Percentiles rank a stretch among this genome's conserved stretches.
phyloP scores from a whole-genome alignment of 2,797 vertebrate species.

The Hoplostethus atlanticus region DNA sequence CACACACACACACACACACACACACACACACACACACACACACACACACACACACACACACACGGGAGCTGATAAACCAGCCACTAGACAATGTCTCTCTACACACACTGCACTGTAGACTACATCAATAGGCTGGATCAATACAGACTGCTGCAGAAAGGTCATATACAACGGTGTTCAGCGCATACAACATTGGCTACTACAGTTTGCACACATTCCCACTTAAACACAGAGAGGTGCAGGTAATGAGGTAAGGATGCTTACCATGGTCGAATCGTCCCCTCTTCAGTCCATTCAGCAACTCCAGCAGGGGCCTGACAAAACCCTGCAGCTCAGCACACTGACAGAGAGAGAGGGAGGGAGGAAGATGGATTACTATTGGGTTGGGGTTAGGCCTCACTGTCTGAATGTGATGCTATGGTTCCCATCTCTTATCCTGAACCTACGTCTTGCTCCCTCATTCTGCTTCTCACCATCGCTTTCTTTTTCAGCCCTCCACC shows the following conservation, averaged over 20 bases:
- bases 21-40: slow-evolving; percentile 11
- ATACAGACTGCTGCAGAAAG: slow-evolving; percentile 42
- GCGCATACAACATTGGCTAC: slow-evolving; percentile 27
- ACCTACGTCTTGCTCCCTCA: slow-evolving; percentile 18
- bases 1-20: slow-evolving; percentile 21
- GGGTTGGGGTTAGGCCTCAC: slow-evolving; percentile 31
- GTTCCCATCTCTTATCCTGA: slow-evolving; percentile 1
- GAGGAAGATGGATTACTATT: slow-evolving; percentile 60
- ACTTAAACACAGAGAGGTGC: not conserved
- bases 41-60: slow-evolving; percentile 24
- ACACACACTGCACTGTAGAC: slow-evolving; percentile 48
- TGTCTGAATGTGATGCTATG: slow-evolving; percentile 41
- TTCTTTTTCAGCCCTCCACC: not conserved
- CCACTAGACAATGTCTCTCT: slow-evolving; percentile 40
- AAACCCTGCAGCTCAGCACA: slow-evolving; percentile 94
- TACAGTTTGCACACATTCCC: slow-evolving; percentile 9
- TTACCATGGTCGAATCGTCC: slow-evolving; percentile 92
- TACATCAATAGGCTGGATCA: slow-evolving; percentile 50
- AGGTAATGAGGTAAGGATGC: slow-evolving; percentile 41
- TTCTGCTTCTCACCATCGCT: slow-evolving; percentile 9
- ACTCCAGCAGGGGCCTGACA: slow-evolving; percentile 88
- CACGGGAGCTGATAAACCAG: slow-evolving; percentile 56
- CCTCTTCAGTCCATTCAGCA: slow-evolving; percentile 91
- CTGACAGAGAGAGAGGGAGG: slow-evolving; percentile 73
- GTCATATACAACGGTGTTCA: slow-evolving; percentile 40